Evolutionary conservation across 2,113 vertebrate genomes (phyloP).

Genomic region (Eira barbara): DNA sequence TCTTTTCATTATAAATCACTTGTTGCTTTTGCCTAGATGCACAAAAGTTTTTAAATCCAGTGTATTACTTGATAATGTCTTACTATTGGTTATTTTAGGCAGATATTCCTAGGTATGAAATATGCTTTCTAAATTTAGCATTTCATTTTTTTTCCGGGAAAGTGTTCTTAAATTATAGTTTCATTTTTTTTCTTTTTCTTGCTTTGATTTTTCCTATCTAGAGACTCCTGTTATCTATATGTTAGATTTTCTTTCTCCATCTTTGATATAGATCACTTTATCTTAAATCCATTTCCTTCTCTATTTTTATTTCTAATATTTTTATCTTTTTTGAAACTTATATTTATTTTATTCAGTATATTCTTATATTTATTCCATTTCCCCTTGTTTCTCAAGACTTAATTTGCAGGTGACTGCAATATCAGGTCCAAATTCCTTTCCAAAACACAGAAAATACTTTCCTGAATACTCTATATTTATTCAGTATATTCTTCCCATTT

Average conservation of each 20-base stretch:
- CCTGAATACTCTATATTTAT: too few relatives aligned
- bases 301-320: slow-evolving; percentile 11
- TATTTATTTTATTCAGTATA: background rate
- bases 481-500: background rate
- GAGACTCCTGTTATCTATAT: background rate
- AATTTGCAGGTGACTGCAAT: too few relatives aligned
- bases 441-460: too few relatives aligned
- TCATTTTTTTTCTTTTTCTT: background rate
- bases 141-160: background rate
- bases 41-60: background rate
- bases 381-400: too few relatives aligned
- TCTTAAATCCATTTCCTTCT: background rate
- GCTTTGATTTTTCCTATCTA: background rate
- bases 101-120: background rate
- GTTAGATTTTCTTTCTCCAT: background rate
- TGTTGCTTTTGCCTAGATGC: background rate
- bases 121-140: background rate
- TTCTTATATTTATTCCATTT: too few relatives aligned
- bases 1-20: background rate
- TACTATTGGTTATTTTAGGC: background rate
- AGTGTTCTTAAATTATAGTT: background rate
- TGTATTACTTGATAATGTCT: background rate
- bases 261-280: background rate
- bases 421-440: too few relatives aligned
- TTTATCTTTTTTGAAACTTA: background rate